Percentiles rank a stretch among this genome's conserved stretches.
phyloP scores from a whole-genome alignment of 2,113 vertebrate species.

The Neomonachus schauinslandi region DNA sequence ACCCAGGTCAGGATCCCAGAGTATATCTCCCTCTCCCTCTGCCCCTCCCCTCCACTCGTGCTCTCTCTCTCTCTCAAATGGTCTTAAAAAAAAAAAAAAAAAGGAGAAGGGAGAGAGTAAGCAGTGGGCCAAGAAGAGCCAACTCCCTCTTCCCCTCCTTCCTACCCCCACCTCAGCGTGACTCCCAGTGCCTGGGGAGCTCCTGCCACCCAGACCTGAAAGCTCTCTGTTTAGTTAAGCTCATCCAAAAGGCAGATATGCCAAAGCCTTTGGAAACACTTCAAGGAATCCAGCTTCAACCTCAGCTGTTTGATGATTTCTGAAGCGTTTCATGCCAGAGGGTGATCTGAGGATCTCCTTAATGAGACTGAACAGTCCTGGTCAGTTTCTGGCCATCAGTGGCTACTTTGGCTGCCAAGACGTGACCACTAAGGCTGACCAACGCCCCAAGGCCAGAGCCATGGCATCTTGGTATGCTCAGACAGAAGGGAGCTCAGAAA shows the following conservation, averaged over 20 bases:
- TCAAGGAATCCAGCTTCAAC: slow-evolving; percentile 72
- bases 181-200: neutral
- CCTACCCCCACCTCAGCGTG: neutral
- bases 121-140: neutral
- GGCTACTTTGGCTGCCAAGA: slow-evolving; percentile 19
- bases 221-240: slow-evolving; percentile 55
- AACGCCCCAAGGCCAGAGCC: neutral
- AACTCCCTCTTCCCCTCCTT: neutral
- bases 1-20: neutral
- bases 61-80: neutral
- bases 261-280: slow-evolving; percentile 73
- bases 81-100: neutral
- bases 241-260: slow-evolving; percentile 66
- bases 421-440: neutral
- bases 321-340: slow-evolving; percentile 37
- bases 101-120: neutral
- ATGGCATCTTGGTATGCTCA: neutral
- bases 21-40: neutral
- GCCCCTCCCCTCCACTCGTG: too few relatives aligned
- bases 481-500: neutral
- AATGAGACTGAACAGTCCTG: slow-evolving; percentile 58
- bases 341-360: slow-evolving; percentile 66
- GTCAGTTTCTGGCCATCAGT: slow-evolving; percentile 20
- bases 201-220: neutral
- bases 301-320: slow-evolving; percentile 63